These are phyloP conservation scores for Taenioides sp. DNA, from an alignment of 2,797 vertebrate species.

Conservation along the genomic window DNA sequence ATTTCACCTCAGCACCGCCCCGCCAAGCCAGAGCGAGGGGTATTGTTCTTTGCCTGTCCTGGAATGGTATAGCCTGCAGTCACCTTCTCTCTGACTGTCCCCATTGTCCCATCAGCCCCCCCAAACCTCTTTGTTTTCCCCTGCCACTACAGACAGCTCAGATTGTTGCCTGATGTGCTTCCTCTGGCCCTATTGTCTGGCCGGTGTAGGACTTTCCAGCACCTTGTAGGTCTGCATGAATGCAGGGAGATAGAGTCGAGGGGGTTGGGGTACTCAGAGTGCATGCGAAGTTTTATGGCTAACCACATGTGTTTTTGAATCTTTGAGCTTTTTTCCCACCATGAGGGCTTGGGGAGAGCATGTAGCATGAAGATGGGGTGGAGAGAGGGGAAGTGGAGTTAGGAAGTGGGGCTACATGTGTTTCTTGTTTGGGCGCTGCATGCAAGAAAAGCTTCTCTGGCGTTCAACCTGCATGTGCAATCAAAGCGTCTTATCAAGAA, in stretches of 20 bases:
- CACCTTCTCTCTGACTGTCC: constrained; percentile 64
- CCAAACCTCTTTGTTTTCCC: constrained; percentile 58
- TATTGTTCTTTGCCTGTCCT: constrained; percentile 70
- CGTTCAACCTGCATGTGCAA: constrained; percentile 67
- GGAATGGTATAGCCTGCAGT: constrained; percentile 66
- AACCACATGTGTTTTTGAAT: constrained; percentile 79
- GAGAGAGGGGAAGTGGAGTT: constrained; percentile 49
- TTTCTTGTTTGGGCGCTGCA: constrained; percentile 76
- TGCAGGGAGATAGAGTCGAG: constrained; percentile 25
- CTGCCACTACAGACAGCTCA: constrained; percentile 54
- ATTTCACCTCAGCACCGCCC: constrained; percentile 58
- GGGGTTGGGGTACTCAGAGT: constrained; percentile 60
- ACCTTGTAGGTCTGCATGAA: constrained; percentile 43
- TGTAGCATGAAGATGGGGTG: constrained; percentile 52
- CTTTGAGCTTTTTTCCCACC: constrained; percentile 71
- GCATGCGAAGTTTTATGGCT: constrained; percentile 77
- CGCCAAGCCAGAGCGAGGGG: constrained; percentile 56
- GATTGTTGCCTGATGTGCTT: constrained; percentile 70
- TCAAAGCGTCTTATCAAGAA: constrained; percentile 74
- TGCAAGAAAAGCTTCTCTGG: constrained; percentile 62
- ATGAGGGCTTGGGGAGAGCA: constrained; percentile 51
- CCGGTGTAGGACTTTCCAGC: constrained; percentile 52
- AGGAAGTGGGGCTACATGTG: constrained; percentile 65
- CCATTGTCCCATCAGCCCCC: constrained; percentile 57
- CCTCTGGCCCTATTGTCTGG: constrained; percentile 64